Conservation (phyloP, 2,797 vertebrate species). For the Premnoplex brunnescens region DNA sequence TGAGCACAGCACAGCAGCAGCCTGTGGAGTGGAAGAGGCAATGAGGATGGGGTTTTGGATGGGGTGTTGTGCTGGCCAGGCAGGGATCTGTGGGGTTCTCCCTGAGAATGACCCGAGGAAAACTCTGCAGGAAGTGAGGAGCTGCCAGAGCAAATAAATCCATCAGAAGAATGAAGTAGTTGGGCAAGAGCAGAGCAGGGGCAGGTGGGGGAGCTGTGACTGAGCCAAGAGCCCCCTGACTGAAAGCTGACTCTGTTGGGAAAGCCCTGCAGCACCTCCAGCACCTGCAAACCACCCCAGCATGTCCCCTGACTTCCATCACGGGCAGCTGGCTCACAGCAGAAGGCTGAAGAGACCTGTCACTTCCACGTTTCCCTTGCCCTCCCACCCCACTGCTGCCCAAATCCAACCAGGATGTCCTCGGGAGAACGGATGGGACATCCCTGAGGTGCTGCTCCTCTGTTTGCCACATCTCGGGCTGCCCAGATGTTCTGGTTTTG, state of each 20-base stretch:
- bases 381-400: not conserved
- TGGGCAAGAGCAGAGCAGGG: rapidly evolving
- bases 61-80: not conserved
- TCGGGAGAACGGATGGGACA: not conserved
- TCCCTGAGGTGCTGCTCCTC: not conserved
- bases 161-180: not conserved
- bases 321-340: not conserved
- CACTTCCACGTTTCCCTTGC: not conserved
- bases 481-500: not conserved
- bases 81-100: not conserved
- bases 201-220: not conserved
- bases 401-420: not conserved
- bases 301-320: not conserved
- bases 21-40: not conserved
- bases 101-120: not conserved
- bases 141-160: not conserved
- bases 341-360: not conserved
- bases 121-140: not conserved
- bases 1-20: not conserved
- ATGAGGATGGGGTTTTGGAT: not conserved
- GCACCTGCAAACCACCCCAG: rapidly evolving
- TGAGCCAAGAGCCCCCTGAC: not conserved
- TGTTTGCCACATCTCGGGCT: not conserved
- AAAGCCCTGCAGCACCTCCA: not conserved
- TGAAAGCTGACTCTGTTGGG: not conserved